Evolutionary conservation across 2,113 vertebrate species (phyloP).

Genomic region (Gambusia holbrooki): DNA sequence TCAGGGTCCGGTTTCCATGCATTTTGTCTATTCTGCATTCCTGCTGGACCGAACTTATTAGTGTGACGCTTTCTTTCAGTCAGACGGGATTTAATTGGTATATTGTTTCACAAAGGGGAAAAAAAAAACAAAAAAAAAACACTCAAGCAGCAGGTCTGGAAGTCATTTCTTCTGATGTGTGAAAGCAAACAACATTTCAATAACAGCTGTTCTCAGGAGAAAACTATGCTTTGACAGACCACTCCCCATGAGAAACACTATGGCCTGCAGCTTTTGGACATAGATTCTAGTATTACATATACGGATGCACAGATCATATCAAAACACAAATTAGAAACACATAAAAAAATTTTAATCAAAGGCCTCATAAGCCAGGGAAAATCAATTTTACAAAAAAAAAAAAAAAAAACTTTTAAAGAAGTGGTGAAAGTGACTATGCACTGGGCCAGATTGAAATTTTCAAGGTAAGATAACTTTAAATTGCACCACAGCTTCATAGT

Average conservation of each 20-base stretch:
- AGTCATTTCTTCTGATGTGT: slow-evolving; percentile 16
- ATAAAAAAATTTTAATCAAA: too few species aligned
- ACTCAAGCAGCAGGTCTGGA: slow-evolving; percentile 3
- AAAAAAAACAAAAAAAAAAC: too few species aligned
- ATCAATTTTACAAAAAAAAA: too few species aligned
- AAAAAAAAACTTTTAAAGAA: too few species aligned
- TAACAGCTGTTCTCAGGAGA: background rate
- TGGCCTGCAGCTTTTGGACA: too few species aligned
- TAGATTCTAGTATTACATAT: too few species aligned
- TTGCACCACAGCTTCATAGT: too few species aligned
- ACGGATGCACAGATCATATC: too few species aligned
- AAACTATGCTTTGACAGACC: background rate
- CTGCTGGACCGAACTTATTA: background rate
- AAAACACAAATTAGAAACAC: background rate
- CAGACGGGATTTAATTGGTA: slow-evolving; percentile 2
- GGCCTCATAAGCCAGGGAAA: too few species aligned
- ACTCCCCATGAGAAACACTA: background rate
- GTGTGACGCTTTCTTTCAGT: background rate
- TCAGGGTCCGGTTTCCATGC: background rate
- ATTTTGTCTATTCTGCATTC: background rate
- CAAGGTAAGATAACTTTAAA: too few species aligned
- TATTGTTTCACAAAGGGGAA: background rate
- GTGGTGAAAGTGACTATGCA: too few species aligned
- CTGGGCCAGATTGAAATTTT: too few species aligned
- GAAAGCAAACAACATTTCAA: slow-evolving; percentile 13